Conservation (phyloP, 2,888 invertebrate species). For the Aporophyla lueneburgensis region DNA sequence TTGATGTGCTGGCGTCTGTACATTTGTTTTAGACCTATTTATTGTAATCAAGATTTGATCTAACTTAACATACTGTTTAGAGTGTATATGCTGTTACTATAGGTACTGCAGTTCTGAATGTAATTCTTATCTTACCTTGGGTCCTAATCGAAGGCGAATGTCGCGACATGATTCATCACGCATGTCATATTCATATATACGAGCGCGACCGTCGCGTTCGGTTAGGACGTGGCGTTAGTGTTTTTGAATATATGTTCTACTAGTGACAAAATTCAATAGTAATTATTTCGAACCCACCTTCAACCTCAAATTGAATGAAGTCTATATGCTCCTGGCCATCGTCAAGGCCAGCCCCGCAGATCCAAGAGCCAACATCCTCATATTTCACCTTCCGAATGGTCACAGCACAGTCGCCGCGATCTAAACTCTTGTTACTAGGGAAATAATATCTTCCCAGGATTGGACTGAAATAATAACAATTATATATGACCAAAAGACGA, state of each 20-base stretch:
- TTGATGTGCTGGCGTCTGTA: no score
- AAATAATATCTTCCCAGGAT: slow-evolving; percentile 85
- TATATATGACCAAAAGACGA: neutral
- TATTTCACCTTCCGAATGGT: slow-evolving; percentile 82
- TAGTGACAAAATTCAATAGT: neutral
- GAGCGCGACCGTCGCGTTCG: no score
- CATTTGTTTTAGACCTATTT: no score
- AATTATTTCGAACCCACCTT: slow-evolving; percentile 73
- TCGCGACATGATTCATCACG: no score
- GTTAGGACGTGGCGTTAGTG: no score
- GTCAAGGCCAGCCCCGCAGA: slow-evolving; percentile 85
- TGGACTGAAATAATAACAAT: slow-evolving; percentile 75
- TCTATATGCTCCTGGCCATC: slow-evolving; percentile 85
- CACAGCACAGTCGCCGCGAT: slow-evolving; percentile 89
- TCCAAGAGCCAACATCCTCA: slow-evolving; percentile 87
- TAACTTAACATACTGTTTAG: no score
- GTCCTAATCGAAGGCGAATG: no score
- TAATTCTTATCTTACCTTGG: neutral
- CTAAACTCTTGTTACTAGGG: slow-evolving; percentile 82
- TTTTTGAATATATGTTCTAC: neutral
- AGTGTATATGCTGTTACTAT: no score
- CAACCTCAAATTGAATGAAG: slow-evolving; percentile 78
- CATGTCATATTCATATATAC: no score
- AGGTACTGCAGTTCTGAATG: neutral
- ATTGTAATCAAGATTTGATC: no score